Evolutionary conservation across 2,888 invertebrate genomes (phyloP).

Genomic region (Trachelus iudaicus): DNA sequence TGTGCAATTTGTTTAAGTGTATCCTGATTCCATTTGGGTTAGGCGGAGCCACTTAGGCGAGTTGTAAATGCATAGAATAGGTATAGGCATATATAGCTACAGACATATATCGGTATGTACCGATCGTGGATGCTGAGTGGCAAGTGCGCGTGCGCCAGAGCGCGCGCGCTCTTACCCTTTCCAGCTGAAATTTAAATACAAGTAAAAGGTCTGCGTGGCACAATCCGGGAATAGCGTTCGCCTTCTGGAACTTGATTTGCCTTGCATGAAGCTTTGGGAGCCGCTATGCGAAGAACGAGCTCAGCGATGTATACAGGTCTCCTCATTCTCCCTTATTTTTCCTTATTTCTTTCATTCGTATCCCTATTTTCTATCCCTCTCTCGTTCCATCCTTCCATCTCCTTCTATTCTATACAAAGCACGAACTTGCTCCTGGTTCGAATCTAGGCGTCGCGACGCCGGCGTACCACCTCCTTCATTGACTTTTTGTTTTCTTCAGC

Average conservation of each 20-base stretch:
- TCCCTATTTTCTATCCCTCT: background rate
- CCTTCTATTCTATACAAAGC: background rate
- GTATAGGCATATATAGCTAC: slow-evolving; percentile 22
- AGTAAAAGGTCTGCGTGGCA: slow-evolving; percentile 57
- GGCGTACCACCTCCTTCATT: slow-evolving; percentile 27
- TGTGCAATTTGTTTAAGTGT: slow-evolving; percentile 65
- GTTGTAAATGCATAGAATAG: slow-evolving; percentile 40
- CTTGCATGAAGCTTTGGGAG: slow-evolving; percentile 62
- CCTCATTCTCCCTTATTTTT: slow-evolving; percentile 15
- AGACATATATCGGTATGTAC: slow-evolving; percentile 13
- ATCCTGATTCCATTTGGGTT: slow-evolving; percentile 61
- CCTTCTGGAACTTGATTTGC: slow-evolving; percentile 61
- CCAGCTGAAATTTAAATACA: slow-evolving; percentile 62
- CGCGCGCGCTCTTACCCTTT: slow-evolving; percentile 39
- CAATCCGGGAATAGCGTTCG: slow-evolving; percentile 55
- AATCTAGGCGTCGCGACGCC: slow-evolving; percentile 44
- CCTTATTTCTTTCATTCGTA: slow-evolving; percentile 7
- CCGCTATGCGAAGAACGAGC: slow-evolving; percentile 44
- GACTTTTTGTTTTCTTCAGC: slow-evolving; percentile 33
- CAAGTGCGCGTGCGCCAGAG: slow-evolving; percentile 16
- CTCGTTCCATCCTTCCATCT: slow-evolving; percentile 8
- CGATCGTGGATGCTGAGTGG: slow-evolving; percentile 4
- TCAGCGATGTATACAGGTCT: slow-evolving; percentile 37
- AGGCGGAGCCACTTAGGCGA: slow-evolving; percentile 39
- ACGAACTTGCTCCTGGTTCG: slow-evolving; percentile 9